Evolutionary conservation across 2,113 vertebrate genomes (phyloP).

Genomic region (Cololabis saira): DNA sequence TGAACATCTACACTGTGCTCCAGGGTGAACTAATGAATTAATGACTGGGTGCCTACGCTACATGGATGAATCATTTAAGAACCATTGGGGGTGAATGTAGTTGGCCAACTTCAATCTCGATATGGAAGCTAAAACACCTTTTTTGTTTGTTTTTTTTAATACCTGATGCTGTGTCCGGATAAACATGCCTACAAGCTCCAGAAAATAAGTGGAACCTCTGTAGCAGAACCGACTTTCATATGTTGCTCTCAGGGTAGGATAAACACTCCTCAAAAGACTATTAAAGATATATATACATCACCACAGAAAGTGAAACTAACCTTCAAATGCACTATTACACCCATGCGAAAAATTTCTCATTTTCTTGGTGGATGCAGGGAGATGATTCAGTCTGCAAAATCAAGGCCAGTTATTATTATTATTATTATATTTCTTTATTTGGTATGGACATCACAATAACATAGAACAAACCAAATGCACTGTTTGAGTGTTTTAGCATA

Average conservation of each 20-base stretch:
- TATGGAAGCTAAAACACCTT: not conserved
- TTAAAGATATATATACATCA: slow-evolving; percentile 15
- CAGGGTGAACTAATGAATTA: slow-evolving; percentile 70
- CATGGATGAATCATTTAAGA: slow-evolving; percentile 74
- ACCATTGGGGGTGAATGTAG: slow-evolving; percentile 30
- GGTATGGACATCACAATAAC: too few relatives aligned
- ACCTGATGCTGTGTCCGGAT: not conserved
- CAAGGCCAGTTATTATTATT: too few relatives aligned
- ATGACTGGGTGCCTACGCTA: slow-evolving; percentile 63
- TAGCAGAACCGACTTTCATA: slow-evolving; percentile 29
- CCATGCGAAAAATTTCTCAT: not conserved
- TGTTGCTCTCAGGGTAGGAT: slow-evolving; percentile 35
- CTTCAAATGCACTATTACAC: slow-evolving; percentile 5
- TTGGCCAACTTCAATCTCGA: slow-evolving; percentile 18
- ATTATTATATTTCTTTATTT: too few relatives aligned
- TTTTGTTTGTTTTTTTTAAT: not conserved
- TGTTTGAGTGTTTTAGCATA: too few relatives aligned
- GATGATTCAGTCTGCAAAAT: slow-evolving; percentile 38
- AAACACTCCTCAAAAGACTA: slow-evolving; percentile 34
- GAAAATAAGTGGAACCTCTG: slow-evolving; percentile 34
- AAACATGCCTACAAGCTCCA: not conserved
- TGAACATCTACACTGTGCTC: slow-evolving; percentile 41
- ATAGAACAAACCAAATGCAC: too few relatives aligned
- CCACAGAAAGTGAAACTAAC: slow-evolving; percentile 16
- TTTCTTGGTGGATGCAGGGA: slow-evolving; percentile 11